Percentiles rank a stretch among this genome's conserved stretches.
These are phyloP conservation scores for Tenthredo notha DNA, from an alignment of 2,888 invertebrate genomes.

Conservation along the genomic window DNA sequence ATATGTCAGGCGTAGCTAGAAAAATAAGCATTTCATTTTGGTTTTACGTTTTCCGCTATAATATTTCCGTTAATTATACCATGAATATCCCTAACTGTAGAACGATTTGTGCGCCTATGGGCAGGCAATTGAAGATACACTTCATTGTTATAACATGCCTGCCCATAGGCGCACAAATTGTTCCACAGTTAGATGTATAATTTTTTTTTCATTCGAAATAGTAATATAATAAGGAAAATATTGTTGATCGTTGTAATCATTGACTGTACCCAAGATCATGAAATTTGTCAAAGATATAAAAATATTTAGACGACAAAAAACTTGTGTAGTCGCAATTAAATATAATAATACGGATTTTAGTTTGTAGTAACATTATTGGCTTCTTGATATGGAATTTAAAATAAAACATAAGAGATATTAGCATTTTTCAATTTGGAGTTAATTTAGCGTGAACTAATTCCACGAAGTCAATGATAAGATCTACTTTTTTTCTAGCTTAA, in stretches of 20 bases:
- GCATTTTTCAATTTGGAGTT: not conserved
- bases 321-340: not conserved
- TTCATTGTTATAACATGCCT: no score
- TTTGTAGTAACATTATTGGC: not conserved
- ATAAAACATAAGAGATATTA: not conserved
- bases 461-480: constrained; percentile 2
- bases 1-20: not conserved
- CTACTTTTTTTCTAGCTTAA: constrained; percentile 16
- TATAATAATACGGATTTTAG: constrained; percentile 1
- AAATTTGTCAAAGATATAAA: not conserved
- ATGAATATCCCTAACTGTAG: no score
- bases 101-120: no score
- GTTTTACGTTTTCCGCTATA: not conserved
- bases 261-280: not conserved
- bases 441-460: constrained; percentile 24
- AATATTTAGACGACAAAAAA: not conserved
- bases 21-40: not conserved
- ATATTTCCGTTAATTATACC: not conserved
- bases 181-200: no score
- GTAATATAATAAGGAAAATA: not conserved
- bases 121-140: no score
- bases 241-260: not conserved
- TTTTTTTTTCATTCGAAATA: not conserved
- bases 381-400: constrained; percentile 4
- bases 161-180: no score